phyloP scores from a whole-genome alignment of 2,113 vertebrate genomes.

The Dipodomys ordii region DNA sequence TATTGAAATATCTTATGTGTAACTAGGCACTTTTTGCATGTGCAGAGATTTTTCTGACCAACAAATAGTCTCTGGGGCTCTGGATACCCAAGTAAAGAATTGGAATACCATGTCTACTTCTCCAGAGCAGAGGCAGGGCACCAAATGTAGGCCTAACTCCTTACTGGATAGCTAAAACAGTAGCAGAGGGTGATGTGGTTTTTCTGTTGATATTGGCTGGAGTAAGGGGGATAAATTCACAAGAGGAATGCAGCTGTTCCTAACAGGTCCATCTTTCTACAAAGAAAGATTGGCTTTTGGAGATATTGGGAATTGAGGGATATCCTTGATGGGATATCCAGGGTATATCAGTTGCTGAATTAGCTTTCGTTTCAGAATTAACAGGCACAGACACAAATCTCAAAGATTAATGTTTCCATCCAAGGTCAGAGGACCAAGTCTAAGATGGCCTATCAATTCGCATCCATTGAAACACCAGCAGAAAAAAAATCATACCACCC shows the following conservation, averaged over 20 bases:
- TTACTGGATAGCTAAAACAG: too few relatives aligned
- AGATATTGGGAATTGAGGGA: neutral
- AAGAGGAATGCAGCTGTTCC: neutral
- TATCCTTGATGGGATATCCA: too few relatives aligned
- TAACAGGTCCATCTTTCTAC: neutral
- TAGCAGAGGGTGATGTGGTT: too few relatives aligned
- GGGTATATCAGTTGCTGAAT: neutral
- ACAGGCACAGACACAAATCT: neutral
- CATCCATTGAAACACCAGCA: neutral
- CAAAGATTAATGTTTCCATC: neutral
- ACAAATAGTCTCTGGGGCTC: neutral
- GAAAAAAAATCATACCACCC: neutral
- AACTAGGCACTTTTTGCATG: neutral
- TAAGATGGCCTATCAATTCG: neutral
- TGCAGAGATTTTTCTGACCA: neutral
- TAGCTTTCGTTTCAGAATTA: neutral
- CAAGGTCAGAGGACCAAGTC: neutral
- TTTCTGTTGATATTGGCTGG: too few relatives aligned
- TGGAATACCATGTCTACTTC: too few relatives aligned
- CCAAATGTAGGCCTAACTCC: too few relatives aligned
- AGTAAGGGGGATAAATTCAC: too few relatives aligned
- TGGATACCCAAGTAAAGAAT: too few relatives aligned
- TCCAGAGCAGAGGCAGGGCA: too few relatives aligned
- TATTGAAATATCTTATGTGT: neutral
- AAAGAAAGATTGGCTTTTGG: neutral